Evolutionary conservation across 1,140 invertebrate species (phyloP), one percentile per base, ranked within the genome.

Genomic region (Acromyrmex heyeri): DNA sequence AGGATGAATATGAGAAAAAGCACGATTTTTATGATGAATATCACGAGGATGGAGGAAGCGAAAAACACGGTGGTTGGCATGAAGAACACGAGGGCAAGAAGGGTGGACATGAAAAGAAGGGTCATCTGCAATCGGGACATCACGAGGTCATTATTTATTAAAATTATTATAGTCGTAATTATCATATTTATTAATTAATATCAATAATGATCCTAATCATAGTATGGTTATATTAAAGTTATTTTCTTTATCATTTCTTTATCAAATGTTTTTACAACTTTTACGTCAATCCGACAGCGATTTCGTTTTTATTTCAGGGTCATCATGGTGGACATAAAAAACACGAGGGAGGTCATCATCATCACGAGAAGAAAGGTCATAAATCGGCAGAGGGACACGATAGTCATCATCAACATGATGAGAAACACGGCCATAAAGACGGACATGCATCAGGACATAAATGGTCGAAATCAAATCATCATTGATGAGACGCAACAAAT

Each of bases 21-120:
- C 96, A 97, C 14, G 96, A 97, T 89, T 97, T 97, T 95, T 97
- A 97, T 86, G 97, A 97, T 87, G 97, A 97, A 91, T 96, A 96
- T 87, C 96, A 97, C 55, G 97, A 97, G 85, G 96, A 96, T 18
- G 96, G 95, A 2, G 96, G 96, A n/a, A 95, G 96, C 76, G 96
- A 97, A 86, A 96, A 96, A 87, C 95, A 97, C 62, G 96, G 96
- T 10, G 96, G 95, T 1, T 96, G 96, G 91, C 95, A 96, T 82
- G 93, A 96, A 4, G 94, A 96, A 24, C 95, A 96, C 44, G 95
- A 95, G 78, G 95, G 94, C 53, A 91, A 96, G 38, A 95, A 96
- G 92, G 97, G 94, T n/a, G 94, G 93, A 21, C 93, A 95, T 86
- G 90, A 95, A 65, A 95, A 95, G 75, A 86, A 90, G 4, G 95